These are phyloP conservation scores for Drosophila bocqueti DNA, from an alignment of 1,140 invertebrate species.

Conservation along the genomic window DNA sequence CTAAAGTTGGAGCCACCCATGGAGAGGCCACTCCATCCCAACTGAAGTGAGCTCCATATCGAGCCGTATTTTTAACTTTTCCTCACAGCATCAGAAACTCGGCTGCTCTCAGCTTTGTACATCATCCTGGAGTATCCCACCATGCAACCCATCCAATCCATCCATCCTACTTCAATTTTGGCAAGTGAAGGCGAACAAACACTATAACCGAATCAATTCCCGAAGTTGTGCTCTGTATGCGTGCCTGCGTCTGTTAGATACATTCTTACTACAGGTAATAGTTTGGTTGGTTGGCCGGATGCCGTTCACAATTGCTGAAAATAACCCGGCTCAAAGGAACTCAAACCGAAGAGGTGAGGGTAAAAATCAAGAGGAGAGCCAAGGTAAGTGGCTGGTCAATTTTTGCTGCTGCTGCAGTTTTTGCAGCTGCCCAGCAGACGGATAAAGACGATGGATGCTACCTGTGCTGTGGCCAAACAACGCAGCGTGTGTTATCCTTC, in stretches of 20 bases:
- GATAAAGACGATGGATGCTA: conserved; percentile 52
- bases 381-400: conserved; percentile 57
- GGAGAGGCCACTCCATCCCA: not conserved
- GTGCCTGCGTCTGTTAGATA: conserved; percentile 56
- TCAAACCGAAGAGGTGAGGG: conserved; percentile 1
- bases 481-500: conserved; percentile 35
- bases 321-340: conserved; percentile 52
- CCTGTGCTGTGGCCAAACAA: conserved; percentile 33
- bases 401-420: conserved; percentile 50
- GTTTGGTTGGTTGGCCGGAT: conserved; percentile 13
- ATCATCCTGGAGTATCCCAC: not conserved
- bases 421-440: conserved; percentile 41
- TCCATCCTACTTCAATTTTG: conserved; percentile 39
- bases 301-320: conserved; percentile 58
- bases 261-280: conserved; percentile 77
- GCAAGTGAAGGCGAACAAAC: conserved; percentile 20
- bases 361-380: conserved; percentile 5
- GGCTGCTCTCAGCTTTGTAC: not conserved
- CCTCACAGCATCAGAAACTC: conserved; percentile 24
- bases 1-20: conserved; percentile 21
- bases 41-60: conserved; percentile 1
- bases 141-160: not conserved
- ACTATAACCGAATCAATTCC: conserved; percentile 31
- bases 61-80: conserved; percentile 40
- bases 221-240: conserved; percentile 3